Evolutionary conservation across 2,888 invertebrate species (phyloP).

Genomic region (Polylopha cassiicola): DNA sequence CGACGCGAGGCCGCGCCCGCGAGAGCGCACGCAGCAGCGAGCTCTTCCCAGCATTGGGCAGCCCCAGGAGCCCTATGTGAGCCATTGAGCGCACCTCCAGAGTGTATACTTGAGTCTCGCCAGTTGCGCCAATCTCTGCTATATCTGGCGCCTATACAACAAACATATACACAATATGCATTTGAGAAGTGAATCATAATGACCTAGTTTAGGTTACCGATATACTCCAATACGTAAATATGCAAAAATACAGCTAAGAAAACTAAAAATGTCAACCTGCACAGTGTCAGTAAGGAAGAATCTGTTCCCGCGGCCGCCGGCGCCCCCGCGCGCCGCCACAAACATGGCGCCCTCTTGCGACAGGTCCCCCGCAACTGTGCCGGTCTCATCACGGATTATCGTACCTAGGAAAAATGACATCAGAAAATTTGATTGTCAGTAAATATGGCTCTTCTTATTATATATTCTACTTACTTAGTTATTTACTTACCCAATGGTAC

Average conservation of each 20-base stretch:
- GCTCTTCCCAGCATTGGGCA: slow-evolving; percentile 97
- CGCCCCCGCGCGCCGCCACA: slow-evolving; percentile 95
- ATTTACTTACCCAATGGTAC: slow-evolving; percentile 90
- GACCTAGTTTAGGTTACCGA: too few relatives aligned
- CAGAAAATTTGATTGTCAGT: too few relatives aligned
- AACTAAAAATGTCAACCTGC: too few relatives aligned
- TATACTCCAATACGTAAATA: too few relatives aligned
- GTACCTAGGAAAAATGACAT: slow-evolving; percentile 53
- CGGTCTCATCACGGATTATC: slow-evolving; percentile 44
- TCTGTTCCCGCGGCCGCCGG: slow-evolving; percentile 96
- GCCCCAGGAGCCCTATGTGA: slow-evolving; percentile 85
- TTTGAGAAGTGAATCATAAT: too few relatives aligned
- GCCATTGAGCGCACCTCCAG: slow-evolving; percentile 96
- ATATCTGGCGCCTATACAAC: slow-evolving; percentile 82
- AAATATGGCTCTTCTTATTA: too few relatives aligned
- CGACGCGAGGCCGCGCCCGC: slow-evolving; percentile 92
- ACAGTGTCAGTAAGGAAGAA: slow-evolving; percentile 90
- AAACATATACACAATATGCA: too few relatives aligned
- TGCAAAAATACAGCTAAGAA: too few relatives aligned
- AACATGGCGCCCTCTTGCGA: slow-evolving; percentile 82
- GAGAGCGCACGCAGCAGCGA: slow-evolving; percentile 90
- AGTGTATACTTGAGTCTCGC: slow-evolving; percentile 84
- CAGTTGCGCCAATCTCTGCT: slow-evolving; percentile 90
- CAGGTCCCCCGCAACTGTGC: slow-evolving; percentile 52
- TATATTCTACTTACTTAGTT: too few relatives aligned